Evolutionary conservation across 2,888 invertebrate species (phyloP).

Genomic region (Lochmaea crataegi): DNA sequence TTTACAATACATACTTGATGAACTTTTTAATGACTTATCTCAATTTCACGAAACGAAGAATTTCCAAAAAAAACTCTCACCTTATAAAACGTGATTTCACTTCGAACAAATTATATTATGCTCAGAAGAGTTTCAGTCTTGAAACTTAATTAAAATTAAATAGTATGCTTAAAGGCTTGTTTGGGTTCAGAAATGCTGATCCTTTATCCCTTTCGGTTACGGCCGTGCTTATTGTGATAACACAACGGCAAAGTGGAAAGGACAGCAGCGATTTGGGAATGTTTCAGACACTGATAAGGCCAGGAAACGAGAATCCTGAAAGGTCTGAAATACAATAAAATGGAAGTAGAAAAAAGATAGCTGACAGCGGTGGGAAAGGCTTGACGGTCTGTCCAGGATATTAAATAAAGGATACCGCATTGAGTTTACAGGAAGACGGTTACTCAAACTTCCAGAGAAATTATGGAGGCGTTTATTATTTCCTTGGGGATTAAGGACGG

Average conservation of each 20-base stretch:
- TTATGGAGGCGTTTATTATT: constrained; percentile 16
- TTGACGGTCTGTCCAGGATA: constrained; percentile 29
- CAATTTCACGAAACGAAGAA: no score
- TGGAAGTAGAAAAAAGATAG: constrained; percentile 21
- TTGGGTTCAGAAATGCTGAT: constrained; percentile 9
- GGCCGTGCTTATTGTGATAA: constrained; percentile 26
- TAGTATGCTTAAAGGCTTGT: constrained; percentile 11
- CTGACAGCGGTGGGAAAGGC: constrained; percentile 22
- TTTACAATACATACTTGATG: no score
- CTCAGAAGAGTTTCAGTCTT: not conserved
- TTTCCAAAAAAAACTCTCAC: no score
- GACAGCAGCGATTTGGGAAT: constrained; percentile 34
- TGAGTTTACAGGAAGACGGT: constrained; percentile 15
- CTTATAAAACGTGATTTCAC: not conserved
- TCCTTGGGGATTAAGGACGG: not conserved
- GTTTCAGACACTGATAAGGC: constrained; percentile 41
- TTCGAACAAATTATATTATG: not conserved
- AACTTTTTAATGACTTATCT: no score
- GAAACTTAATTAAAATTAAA: constrained; percentile 16
- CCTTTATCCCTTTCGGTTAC: constrained; percentile 20
- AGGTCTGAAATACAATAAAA: constrained; percentile 29
- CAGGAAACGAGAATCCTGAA: constrained; percentile 27
- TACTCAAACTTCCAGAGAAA: constrained; percentile 17
- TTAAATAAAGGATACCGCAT: constrained; percentile 31
- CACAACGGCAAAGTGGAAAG: constrained; percentile 29